Conservation (phyloP, 2,888 invertebrate genomes). For the Parochlus steinenii region DNA sequence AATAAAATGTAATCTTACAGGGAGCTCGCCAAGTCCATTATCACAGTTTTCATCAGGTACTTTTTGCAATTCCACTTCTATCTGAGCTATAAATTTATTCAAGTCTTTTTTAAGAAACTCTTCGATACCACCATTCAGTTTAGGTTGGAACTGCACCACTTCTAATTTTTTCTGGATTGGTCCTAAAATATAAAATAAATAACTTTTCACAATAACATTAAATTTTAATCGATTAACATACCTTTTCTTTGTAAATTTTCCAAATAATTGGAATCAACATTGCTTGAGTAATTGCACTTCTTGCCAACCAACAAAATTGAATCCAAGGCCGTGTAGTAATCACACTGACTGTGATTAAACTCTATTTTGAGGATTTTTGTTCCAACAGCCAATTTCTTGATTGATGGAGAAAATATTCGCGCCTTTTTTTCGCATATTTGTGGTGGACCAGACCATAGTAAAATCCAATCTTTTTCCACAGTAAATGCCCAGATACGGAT, state of each 20-base stretch:
- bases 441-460: constrained; percentile 61
- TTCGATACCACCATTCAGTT: constrained; percentile 21
- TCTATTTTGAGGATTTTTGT: constrained; percentile 63
- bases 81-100: constrained; percentile 23
- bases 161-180: constrained; percentile 26
- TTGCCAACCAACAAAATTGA: constrained; percentile 64
- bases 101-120: constrained; percentile 26
- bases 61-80: not conserved
- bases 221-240: not conserved
- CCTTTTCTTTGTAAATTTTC: constrained; percentile 16
- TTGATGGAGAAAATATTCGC: constrained; percentile 59
- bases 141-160: constrained; percentile 25
- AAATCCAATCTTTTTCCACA: constrained; percentile 43
- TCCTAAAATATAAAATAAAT: constrained; percentile 18
- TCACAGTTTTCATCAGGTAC: not conserved
- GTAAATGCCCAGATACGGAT: constrained; percentile 59
- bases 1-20: too few relatives aligned
- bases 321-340: constrained; percentile 80
- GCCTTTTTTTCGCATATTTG: constrained; percentile 40
- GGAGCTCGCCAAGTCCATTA: too few relatives aligned
- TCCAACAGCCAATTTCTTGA: constrained; percentile 38
- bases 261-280: constrained; percentile 2
- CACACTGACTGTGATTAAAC: constrained; percentile 62
- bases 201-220: too few relatives aligned
- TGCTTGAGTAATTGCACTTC: constrained; percentile 20